Base-by-base conservation (phyloP, 2,888 invertebrate genomes). In the Pterostichus niger region DNA sequence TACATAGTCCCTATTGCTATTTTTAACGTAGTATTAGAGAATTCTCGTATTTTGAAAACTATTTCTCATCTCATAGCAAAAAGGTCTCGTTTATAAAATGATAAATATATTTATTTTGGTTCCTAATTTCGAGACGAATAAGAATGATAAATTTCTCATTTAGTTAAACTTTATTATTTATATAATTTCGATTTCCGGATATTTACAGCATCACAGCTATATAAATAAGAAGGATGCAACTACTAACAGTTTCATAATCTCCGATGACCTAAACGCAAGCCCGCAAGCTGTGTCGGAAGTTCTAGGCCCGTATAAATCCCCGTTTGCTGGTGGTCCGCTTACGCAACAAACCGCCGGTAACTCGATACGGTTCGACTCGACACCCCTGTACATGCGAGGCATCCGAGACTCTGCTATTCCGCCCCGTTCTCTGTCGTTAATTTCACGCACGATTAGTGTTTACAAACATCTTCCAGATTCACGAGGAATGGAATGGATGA, bases 371-470 rank as follows among this genome's bases (percentile, higher is more conserved):
- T 49, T 49, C n/a, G 61, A 31, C 24, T 13, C 17, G 33, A 59
- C 80, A 80, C 80, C 80, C 80, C 64, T 33, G 33, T 35, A 7
- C 33, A 11, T 52, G n/a, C 6, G 52, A 6, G 10, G 52, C 52
- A n/a, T 11, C 11, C 11, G 9, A 17, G 56, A 15, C 24, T 56
- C 56, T 15, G 10, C 49, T 15, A 56, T 2, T 6, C 15, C 15
- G 15, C 56, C 68, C 9, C 44, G 17, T 17, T 9, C 64, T 13
- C 9, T 4, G 71, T 40, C 68, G 71, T 71, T 81, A 33, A 81
- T 81, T 81, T 81, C 71, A 81, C 81, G 81, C 81, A 73, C 81
- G 81, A 81, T 81, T 81, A 81, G 71, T 56, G 54, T 81, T 73
- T 81, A 81, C 81, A 71, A 81, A 81, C 71, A 81, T 81, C 81